Percentiles rank a stretch among this genome's conserved stretches.
These are phyloP conservation scores for Muschampia plurimacula DNA, from an alignment of 2,888 invertebrate species.

Conservation along the genomic window DNA sequence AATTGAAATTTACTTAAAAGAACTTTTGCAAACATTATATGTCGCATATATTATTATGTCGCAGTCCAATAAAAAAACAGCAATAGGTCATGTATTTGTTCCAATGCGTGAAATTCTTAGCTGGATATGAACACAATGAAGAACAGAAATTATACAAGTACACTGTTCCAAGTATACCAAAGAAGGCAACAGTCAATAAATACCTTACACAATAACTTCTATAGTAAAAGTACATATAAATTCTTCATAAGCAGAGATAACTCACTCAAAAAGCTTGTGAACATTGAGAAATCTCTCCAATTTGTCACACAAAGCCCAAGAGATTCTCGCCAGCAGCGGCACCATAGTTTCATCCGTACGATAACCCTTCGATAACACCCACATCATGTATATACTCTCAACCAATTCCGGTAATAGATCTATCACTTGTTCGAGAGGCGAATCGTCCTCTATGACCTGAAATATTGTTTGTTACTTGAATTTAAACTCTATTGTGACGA, in stretches of 20 bases:
- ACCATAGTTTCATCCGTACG: conserved; percentile 95
- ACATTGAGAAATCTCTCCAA: conserved; percentile 90
- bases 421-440: conserved; percentile 89
- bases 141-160: no score
- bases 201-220: no score
- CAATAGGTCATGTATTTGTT: no score
- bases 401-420: conserved; percentile 92
- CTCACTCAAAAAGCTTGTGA: conserved; percentile 91
- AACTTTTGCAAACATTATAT: no score
- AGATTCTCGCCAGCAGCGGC: conserved; percentile 92
- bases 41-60: no score
- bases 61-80: no score
- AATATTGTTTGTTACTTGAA: not conserved
- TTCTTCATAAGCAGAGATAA: conserved; percentile 29
- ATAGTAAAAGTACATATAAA: no score
- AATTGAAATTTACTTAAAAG: no score
- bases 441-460: conserved; percentile 89
- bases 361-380: conserved; percentile 95
- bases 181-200: no score
- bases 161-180: no score
- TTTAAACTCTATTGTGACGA: not conserved
- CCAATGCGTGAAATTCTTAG: no score
- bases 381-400: conserved; percentile 94
- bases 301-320: conserved; percentile 92
- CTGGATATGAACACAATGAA: no score